Base-by-base conservation (phyloP, 2,113 vertebrate species). In the Penelope pileata region DNA sequence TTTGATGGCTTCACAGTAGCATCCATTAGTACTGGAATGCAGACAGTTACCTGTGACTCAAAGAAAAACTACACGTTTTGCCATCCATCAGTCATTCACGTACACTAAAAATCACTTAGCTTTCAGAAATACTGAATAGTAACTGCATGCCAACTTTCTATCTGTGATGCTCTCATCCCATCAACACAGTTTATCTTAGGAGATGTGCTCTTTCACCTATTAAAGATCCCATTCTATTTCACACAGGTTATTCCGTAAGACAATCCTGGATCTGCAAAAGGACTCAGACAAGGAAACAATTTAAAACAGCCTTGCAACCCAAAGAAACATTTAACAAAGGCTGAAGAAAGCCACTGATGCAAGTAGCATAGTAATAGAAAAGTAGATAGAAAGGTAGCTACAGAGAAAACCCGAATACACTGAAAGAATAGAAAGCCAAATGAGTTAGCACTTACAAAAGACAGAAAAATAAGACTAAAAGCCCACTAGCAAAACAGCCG, bases 81-180 rank as follows among this genome's bases (percentile, higher is more conserved):
- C 16, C 16, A 53, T 91, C 86, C 59, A 95, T 38, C 16, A 91
- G 60, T 95, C 95, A 86, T 0, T 16, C 70, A 91, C 3, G 90
- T 56, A 58, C 74, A 88, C 85, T 83, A 82, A 91, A 96, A 97
- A 27, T 59, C 6, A 5, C 43, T 76, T 48, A 94, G 80, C 51
- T 47, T 69, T 89, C 87, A 94, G 56, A 96, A 96, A 29, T 74
- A 93, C 43, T 23, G 43, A 50, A 58, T 86, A 78, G 96, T 64
- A 88, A 81, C 45, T 2, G 1, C 18, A 63, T 95, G 91, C 40
- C 95, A 85, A n/a, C 42, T 29, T 30, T 40, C 58, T 72, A 66
- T 36, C 24, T 27, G n/a, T 16, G 26, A 76, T 51, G 43, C 15
- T n/a, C 36, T 85, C 30, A 59, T 43, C n/a, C 50, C 47, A 59